Conservation (phyloP, 2,113 vertebrate species). For the Dipodomys ordii region DNA sequence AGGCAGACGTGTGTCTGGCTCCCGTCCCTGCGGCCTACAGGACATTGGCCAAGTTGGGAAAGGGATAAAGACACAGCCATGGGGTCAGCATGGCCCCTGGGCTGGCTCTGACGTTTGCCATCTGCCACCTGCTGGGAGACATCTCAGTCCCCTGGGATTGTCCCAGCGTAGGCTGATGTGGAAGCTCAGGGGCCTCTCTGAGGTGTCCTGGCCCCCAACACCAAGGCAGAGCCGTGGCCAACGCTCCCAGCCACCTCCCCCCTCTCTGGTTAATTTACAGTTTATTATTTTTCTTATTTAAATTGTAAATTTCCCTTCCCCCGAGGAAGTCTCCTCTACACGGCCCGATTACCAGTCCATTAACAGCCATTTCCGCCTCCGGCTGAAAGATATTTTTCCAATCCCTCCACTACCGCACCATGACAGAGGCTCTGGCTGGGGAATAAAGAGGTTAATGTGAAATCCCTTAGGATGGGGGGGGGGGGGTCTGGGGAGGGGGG, state of each 20-base stretch:
- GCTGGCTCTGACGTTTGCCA: neutral
- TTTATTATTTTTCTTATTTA: conserved; percentile 79
- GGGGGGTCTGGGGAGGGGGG: too few species aligned
- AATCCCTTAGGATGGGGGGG: neutral
- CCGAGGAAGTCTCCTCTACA: conserved; percentile 65
- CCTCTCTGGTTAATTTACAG: conserved; percentile 61
- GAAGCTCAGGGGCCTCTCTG: accelerated
- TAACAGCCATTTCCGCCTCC: conserved; percentile 15
- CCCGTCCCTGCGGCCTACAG: neutral
- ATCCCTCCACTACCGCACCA: neutral
- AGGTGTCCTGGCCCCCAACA: neutral
- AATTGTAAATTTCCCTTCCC: conserved; percentile 70
- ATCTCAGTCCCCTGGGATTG: neutral
- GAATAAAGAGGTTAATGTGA: neutral
- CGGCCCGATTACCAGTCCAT: conserved; percentile 34
- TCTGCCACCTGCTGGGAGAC: neutral
- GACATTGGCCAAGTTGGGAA: neutral
- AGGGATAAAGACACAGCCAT: neutral
- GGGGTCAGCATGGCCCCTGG: neutral
- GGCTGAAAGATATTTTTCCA: conserved; percentile 26
- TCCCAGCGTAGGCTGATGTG: too few species aligned
- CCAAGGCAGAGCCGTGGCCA: neutral
- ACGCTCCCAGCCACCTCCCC: neutral
- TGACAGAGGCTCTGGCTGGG: neutral
- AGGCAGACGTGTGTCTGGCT: neutral